These are phyloP conservation scores for Geotrupes spiniger DNA, from an alignment of 2,888 invertebrate species.

Conservation along the genomic window DNA sequence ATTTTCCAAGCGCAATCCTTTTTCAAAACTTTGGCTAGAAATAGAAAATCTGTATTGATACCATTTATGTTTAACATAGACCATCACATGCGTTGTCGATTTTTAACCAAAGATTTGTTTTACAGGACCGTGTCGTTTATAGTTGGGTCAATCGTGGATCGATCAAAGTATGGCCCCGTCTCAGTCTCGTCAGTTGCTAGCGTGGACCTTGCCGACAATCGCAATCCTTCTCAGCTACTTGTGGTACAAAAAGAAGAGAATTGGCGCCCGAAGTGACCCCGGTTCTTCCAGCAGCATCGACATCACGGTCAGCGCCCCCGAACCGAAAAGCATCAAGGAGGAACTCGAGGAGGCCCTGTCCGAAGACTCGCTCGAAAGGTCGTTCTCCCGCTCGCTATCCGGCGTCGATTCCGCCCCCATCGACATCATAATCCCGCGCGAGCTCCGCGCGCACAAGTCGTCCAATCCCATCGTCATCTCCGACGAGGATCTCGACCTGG, in stretches of 20 bases:
- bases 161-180: conserved; percentile 67
- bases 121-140: conserved; percentile 51
- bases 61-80: no score
- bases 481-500: conserved; percentile 66
- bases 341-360: conserved; percentile 49
- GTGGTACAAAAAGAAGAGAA: conserved; percentile 80
- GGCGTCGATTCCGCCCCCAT: conserved; percentile 66
- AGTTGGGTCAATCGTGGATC: conserved; percentile 68
- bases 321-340: conserved; percentile 45
- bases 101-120: conserved; percentile 32
- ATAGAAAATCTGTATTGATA: no score
- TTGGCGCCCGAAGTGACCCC: conserved; percentile 71
- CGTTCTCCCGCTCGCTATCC: conserved; percentile 50
- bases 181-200: conserved; percentile 68
- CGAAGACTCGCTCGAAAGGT: conserved; percentile 38
- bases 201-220: conserved; percentile 77
- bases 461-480: conserved; percentile 61
- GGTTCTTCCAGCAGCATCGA: conserved; percentile 56
- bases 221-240: conserved; percentile 75
- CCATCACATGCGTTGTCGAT: no score
- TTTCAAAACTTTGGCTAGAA: no score
- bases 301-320: conserved; percentile 38
- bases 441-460: conserved; percentile 40
- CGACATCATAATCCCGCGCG: conserved; percentile 55
- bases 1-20: no score